Conservation (phyloP, 2,888 invertebrate genomes). For the Mythimna lalbum region DNA sequence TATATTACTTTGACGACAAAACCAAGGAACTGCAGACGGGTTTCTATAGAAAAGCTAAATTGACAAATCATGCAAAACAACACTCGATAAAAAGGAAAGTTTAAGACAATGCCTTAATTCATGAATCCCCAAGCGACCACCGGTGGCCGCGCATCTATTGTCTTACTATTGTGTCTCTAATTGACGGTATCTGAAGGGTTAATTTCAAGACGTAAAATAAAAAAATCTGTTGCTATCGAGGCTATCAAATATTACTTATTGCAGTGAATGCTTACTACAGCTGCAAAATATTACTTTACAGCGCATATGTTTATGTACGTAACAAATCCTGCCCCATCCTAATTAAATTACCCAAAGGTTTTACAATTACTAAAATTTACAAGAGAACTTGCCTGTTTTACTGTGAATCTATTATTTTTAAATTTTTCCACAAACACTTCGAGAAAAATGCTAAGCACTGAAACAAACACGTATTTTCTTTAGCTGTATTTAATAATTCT, state of each 20-base stretch:
- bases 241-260: conserved; percentile 34
- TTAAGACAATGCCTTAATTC: background rate
- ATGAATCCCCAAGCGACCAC: too few species aligned
- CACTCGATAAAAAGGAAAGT: conserved; percentile 19
- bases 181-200: too few species aligned
- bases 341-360: conserved; percentile 54
- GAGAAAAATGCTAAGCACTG: conserved; percentile 37
- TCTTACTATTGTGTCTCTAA: too few species aligned
- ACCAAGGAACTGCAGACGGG: background rate
- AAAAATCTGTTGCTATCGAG: conserved; percentile 20
- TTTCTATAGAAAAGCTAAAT: background rate
- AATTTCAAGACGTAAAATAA: conserved; percentile 5
- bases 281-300: conserved; percentile 26
- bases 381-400: conserved; percentile 51
- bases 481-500: conserved; percentile 13
- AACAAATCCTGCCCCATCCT: conserved; percentile 42
- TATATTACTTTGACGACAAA: background rate
- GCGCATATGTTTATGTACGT: conserved; percentile 60
- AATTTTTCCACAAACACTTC: conserved; percentile 35
- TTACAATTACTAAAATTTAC: conserved; percentile 2
- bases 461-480: conserved; percentile 38
- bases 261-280: conserved; percentile 13
- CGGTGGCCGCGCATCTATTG: too few species aligned
- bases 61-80: background rate
- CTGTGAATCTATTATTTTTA: conserved; percentile 25